Conservation (phyloP, 2,888 invertebrate genomes). For the Leistus spinibarbis region DNA sequence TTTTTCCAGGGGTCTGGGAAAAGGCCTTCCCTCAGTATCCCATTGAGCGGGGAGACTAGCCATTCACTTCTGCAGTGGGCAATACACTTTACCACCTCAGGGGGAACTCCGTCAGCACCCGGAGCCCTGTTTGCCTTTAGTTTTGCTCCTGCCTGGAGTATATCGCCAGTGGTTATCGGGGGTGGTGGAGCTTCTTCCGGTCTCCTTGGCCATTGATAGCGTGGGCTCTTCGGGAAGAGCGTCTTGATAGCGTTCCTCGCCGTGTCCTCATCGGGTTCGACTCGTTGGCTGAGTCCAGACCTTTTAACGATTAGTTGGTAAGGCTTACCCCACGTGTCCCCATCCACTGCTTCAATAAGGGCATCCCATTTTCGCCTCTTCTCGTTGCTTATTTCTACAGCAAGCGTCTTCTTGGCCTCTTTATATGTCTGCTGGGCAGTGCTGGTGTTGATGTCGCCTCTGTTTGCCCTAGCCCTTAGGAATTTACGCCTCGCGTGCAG, state of each 20-base stretch:
- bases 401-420: not conserved
- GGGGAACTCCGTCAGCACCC: not conserved
- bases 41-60: not conserved
- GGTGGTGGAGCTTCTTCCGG: not conserved
- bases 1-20: conserved; percentile 16
- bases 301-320: not conserved
- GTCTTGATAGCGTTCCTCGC: not conserved
- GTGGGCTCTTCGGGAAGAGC: too few species aligned
- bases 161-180: not conserved
- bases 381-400: not conserved
- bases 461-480: too few species aligned
- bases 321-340: conserved; percentile 8
- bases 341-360: not conserved
- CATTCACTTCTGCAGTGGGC: not conserved
- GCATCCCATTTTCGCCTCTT: not conserved
- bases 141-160: not conserved
- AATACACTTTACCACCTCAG: not conserved
- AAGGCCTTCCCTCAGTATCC: not conserved
- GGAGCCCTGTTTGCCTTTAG: conserved; percentile 6
- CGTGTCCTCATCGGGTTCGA: not conserved
- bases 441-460: too few species aligned
- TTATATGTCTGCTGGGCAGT: not conserved
- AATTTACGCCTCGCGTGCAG: too few species aligned
- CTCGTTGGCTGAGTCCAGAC: not conserved
- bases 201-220: not conserved